A percentile compares a stretch with the other conserved stretches of the same genome.
These are phyloP conservation scores for Styela plicata DNA, from an alignment of 23 tunicate genomes.

Conservation along the genomic window DNA sequence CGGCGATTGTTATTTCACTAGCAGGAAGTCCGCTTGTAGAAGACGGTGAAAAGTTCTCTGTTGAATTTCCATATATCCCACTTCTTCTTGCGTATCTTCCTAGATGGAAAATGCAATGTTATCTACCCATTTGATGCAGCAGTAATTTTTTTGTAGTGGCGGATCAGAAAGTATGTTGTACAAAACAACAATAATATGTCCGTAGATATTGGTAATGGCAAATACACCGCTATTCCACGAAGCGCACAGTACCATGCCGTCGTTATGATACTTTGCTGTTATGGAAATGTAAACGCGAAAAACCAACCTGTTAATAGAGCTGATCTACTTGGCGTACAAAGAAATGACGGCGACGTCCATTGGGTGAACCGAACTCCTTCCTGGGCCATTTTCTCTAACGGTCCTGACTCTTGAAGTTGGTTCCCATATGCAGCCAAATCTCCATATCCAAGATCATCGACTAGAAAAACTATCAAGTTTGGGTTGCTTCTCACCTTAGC, in stretches of 20 bases:
- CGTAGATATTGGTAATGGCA: too few species aligned
- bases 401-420: constrained; percentile 42
- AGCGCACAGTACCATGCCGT: too few species aligned
- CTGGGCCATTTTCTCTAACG: constrained; percentile 52
- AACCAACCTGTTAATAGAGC: constrained; percentile 57
- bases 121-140: too few species aligned
- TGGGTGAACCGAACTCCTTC: constrained; percentile 72
- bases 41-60: constrained; percentile 26
- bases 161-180: too few species aligned
- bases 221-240: too few species aligned
- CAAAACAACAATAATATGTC: too few species aligned
- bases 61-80: constrained; percentile 49
- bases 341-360: constrained; percentile 49
- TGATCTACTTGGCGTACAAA: constrained; percentile 72
- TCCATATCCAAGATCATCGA: constrained; percentile 48
- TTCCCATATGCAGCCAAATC: constrained; percentile 59
- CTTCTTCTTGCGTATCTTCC: constrained; percentile 65
- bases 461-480: not conserved
- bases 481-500: not conserved
- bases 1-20: constrained; percentile 60
- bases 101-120: constrained; percentile 9
- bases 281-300: too few species aligned
- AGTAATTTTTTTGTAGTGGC: too few species aligned
- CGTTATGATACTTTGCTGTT: too few species aligned
- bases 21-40: constrained; percentile 54